Conservation (phyloP, 2,113 vertebrate genomes). For the Chlamydotis undulata region DNA sequence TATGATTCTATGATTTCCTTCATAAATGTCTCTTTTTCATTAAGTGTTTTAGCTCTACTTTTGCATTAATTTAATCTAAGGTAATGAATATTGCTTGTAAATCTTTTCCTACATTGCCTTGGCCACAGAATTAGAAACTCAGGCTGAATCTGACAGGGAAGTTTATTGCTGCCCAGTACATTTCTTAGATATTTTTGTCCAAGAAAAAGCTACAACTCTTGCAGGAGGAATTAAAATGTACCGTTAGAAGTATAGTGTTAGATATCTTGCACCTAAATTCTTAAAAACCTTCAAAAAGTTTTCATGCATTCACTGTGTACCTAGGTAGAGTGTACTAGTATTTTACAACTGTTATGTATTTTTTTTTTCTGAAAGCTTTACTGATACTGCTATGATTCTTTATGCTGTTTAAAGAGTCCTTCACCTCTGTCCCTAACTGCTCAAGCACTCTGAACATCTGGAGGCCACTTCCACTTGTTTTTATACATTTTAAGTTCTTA, state of each 20-base stretch:
- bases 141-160: not conserved
- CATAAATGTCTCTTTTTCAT: not conserved
- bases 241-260: rapidly evolving
- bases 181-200: not conserved
- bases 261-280: not conserved
- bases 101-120: not conserved
- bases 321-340: not conserved
- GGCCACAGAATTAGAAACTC: not conserved
- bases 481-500: not conserved
- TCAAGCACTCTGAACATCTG: not conserved
- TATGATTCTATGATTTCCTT: not conserved
- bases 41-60: not conserved
- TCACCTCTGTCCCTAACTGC: not conserved
- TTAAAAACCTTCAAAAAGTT: not conserved
- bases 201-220: not conserved
- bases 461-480: not conserved
- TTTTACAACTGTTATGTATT: not conserved
- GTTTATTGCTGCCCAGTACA: not conserved
- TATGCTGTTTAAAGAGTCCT: not conserved
- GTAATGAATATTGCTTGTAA: not conserved
- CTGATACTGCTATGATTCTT: not conserved
- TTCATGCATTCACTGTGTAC: not conserved
- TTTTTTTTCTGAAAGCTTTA: not conserved
- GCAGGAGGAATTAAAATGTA: not conserved
- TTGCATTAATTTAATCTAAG: not conserved